Evolutionary conservation across 2,797 vertebrate genomes (phyloP).

Genomic region (Alca torda): DNA sequence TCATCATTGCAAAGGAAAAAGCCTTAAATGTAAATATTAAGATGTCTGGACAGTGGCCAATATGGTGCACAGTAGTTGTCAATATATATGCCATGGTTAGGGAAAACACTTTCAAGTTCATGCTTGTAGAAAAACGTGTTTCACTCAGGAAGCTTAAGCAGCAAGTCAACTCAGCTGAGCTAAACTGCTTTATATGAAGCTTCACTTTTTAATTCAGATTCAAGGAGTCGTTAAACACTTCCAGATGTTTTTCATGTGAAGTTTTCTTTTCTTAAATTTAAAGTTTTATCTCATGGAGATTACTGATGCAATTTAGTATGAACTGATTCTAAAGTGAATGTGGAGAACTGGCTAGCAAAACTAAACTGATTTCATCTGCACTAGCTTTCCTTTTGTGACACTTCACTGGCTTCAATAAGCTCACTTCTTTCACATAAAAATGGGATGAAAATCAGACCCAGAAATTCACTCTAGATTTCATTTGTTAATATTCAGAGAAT

Average conservation of each 20-base stretch:
- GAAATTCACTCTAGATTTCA: background rate
- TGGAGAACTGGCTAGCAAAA: background rate
- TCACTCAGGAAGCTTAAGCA: background rate
- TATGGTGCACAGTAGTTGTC: background rate
- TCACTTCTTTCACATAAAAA: background rate
- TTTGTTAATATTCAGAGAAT: background rate
- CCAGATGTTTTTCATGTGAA: background rate
- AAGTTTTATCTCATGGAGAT: background rate
- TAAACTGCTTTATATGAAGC: background rate
- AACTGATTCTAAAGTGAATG: background rate
- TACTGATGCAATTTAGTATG: background rate
- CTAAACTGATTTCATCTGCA: background rate
- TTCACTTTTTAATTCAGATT: background rate
- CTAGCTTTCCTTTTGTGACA: background rate
- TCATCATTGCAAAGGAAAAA: slow-evolving; percentile 23
- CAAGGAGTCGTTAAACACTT: background rate
- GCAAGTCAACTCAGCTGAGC: background rate
- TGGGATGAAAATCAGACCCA: background rate
- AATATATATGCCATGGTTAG: background rate
- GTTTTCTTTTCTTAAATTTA: background rate
- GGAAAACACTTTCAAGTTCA: background rate
- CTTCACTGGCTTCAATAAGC: background rate
- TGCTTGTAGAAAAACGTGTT: background rate
- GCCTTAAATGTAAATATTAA: background rate
- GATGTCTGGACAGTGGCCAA: background rate